These are phyloP conservation scores for Melanostigma gelatinosum DNA, from an alignment of 2,113 vertebrate species.

Conservation along the genomic window DNA sequence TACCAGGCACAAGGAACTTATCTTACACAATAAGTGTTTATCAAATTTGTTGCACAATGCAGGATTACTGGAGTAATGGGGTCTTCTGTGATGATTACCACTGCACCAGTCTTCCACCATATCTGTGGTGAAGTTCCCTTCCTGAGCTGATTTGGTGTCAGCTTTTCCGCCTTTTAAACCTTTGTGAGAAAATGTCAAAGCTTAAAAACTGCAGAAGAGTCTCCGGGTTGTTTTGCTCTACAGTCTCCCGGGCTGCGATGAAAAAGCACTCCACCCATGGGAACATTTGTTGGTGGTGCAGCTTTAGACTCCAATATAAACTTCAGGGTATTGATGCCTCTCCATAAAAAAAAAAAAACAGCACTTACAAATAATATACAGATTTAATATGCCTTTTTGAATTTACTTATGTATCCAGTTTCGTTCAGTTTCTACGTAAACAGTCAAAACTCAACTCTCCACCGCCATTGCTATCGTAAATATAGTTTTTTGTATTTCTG, in stretches of 20 bases:
- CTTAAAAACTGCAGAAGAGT: constrained; percentile 30
- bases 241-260: constrained; percentile 21
- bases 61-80: constrained; percentile 3
- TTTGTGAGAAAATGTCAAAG: constrained; percentile 17
- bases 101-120: constrained; percentile 49
- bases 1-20: constrained; percentile 27
- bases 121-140: constrained; percentile 24
- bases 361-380: constrained; percentile 58
- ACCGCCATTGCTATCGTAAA: constrained; percentile 41
- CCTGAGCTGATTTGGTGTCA: constrained; percentile 20
- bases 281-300: constrained; percentile 37
- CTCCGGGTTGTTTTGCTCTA: constrained; percentile 17
- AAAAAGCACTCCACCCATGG: constrained; percentile 39
- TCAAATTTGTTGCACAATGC: background rate
- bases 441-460: constrained; percentile 18
- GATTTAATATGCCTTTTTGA: constrained; percentile 63
- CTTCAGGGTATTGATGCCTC: constrained; percentile 61
- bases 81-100: constrained; percentile 27
- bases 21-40: background rate
- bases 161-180: background rate
- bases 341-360: constrained; percentile 46
- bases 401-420: constrained; percentile 66
- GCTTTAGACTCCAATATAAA: constrained; percentile 36
- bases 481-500: constrained; percentile 45
- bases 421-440: constrained; percentile 49